A percentile compares a stretch with the other conserved stretches of the same genome.
These are phyloP conservation scores for Saxidomus purpurata DNA, from an alignment of 1,140 invertebrate genomes.

Conservation along the genomic window DNA sequence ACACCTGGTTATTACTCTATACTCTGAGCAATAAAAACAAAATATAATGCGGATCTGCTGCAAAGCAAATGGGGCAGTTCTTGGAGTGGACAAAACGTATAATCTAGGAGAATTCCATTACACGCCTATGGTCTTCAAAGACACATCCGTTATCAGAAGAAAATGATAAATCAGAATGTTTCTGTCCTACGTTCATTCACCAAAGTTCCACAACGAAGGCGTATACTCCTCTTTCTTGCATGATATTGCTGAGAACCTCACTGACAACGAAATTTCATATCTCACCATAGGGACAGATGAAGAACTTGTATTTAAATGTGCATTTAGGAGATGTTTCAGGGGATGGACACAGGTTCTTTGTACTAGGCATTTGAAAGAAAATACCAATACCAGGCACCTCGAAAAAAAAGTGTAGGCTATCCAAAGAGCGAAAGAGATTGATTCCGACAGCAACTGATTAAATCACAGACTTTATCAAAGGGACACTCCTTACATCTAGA, in stretches of 20 bases:
- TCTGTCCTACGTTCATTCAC: constrained; percentile 52
- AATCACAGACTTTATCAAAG: too few relatives aligned
- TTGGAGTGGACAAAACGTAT: constrained; percentile 51
- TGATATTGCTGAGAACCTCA: constrained; percentile 34
- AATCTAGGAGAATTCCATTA: constrained; percentile 19
- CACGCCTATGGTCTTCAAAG: constrained; percentile 39
- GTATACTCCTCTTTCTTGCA: constrained; percentile 34
- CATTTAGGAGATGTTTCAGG: constrained; percentile 4
- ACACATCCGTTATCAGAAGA: not conserved
- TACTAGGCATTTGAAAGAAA: constrained; percentile 45
- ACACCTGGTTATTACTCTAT: too few relatives aligned
- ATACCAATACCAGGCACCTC: not conserved
- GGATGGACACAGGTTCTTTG: not conserved
- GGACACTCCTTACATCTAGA: too few relatives aligned
- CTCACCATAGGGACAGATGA: constrained; percentile 27
- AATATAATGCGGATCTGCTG: too few relatives aligned
- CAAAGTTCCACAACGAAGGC: not conserved
- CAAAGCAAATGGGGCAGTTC: too few relatives aligned
- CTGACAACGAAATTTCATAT: not conserved
- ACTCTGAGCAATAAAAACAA: too few relatives aligned
- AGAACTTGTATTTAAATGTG: not conserved
- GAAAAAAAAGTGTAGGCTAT: constrained; percentile 19
- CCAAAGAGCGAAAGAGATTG: not conserved
- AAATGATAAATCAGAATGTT: not conserved
- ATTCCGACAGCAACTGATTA: not conserved